Percentiles rank a stretch among this genome's conserved stretches.
phyloP scores from a whole-genome alignment of 2,797 vertebrate species.

The Phataginus tricuspis region DNA sequence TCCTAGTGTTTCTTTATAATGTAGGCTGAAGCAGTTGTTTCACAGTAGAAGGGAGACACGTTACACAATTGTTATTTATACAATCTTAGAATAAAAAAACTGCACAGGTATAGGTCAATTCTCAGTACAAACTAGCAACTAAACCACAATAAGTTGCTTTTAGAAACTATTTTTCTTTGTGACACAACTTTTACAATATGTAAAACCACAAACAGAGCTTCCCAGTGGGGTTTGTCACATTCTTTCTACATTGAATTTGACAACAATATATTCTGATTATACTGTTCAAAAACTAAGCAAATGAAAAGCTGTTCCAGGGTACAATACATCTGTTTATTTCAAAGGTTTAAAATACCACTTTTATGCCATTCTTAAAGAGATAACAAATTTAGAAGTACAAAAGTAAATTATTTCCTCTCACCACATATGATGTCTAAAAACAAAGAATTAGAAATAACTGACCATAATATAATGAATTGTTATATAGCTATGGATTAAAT shows the following conservation, averaged over 20 bases:
- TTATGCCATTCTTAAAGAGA: slow-evolving; percentile 32
- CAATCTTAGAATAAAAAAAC: slow-evolving; percentile 89
- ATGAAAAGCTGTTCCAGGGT: slow-evolving; percentile 84
- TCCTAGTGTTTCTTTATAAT: slow-evolving; percentile 91
- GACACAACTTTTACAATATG: slow-evolving; percentile 90
- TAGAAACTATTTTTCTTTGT: slow-evolving; percentile 87
- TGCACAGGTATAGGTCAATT: slow-evolving; percentile 94
- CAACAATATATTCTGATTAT: slow-evolving; percentile 86
- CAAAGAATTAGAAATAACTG: background rate
- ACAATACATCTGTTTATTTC: slow-evolving; percentile 87
- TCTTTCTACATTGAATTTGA: slow-evolving; percentile 88
- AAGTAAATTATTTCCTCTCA: background rate
- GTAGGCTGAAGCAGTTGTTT: slow-evolving; percentile 93
- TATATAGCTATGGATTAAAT: background rate
- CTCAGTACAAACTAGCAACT: slow-evolving; percentile 92
- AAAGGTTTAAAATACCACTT: slow-evolving; percentile 85
- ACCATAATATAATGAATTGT: background rate
- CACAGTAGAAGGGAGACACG: slow-evolving; percentile 91
- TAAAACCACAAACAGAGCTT: slow-evolving; percentile 89
- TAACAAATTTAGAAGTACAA: background rate
- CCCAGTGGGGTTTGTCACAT: slow-evolving; percentile 87
- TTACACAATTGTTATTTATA: slow-evolving; percentile 90
- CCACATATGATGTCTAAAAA: background rate
- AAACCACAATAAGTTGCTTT: slow-evolving; percentile 90
- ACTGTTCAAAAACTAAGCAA: slow-evolving; percentile 89